Conservation (phyloP, 2,113 vertebrate species). For the Mustela nigripes region DNA sequence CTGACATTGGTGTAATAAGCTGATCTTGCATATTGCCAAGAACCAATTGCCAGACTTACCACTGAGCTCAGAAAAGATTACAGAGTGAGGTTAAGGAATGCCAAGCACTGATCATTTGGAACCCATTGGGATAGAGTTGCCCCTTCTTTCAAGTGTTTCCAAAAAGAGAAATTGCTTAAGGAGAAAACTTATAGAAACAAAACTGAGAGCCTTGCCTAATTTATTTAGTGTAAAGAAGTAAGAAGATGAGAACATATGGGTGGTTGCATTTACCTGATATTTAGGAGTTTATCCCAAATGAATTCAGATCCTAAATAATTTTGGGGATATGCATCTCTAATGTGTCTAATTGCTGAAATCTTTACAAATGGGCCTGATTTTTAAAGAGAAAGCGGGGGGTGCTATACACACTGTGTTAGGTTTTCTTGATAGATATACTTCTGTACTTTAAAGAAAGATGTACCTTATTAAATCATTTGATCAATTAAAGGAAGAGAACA, state of each 20-base stretch:
- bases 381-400: slow-evolving; percentile 77
- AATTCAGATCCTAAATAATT: slow-evolving; percentile 47
- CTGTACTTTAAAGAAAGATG: slow-evolving; percentile 71
- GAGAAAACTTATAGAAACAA: neutral
- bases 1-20: neutral
- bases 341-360: neutral
- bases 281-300: neutral
- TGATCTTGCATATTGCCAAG: neutral
- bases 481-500: slow-evolving; percentile 75
- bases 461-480: slow-evolving; percentile 69
- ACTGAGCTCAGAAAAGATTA: neutral
- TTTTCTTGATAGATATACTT: slow-evolving; percentile 74
- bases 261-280: neutral
- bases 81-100: neutral
- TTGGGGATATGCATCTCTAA: neutral
- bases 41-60: neutral
- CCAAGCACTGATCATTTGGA: neutral
- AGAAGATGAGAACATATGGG: neutral
- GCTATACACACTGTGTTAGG: slow-evolving; percentile 38
- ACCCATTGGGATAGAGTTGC: neutral
- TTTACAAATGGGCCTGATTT: slow-evolving; percentile 77
- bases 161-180: slow-evolving; percentile 39
- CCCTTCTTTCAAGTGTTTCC: slow-evolving; percentile 30
- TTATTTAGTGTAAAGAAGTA: neutral
- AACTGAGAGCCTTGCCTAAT: neutral